phyloP scores from a whole-genome alignment of 37 sponge, comb jelly and placozoan species.

The Beroe ovata region DNA sequence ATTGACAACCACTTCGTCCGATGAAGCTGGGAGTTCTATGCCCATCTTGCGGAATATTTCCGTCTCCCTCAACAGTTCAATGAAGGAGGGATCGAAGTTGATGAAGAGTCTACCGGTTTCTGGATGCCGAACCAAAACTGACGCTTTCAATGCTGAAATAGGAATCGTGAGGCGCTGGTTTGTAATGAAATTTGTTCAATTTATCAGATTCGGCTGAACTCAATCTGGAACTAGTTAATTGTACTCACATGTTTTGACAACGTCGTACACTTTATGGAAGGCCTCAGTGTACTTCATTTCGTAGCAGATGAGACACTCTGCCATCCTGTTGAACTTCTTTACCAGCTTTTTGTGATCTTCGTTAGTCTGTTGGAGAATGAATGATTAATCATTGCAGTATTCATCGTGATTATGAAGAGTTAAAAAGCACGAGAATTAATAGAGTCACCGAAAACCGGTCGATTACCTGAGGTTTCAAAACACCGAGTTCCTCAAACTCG shows the following conservation, averaged over 20 bases:
- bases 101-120: slow-evolving; percentile 69
- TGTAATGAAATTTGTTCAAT: neutral
- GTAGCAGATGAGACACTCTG: slow-evolving; percentile 27
- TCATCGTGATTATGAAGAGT: too few relatives aligned
- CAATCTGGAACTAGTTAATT: neutral
- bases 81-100: slow-evolving; percentile 81
- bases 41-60: neutral
- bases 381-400: too few relatives aligned
- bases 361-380: too few relatives aligned
- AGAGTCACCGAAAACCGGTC: neutral
- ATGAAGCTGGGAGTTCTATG: slow-evolving; percentile 21
- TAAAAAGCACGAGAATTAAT: too few relatives aligned
- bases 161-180: neutral
- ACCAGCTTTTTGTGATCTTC: slow-evolving; percentile 22
- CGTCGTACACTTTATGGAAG: slow-evolving; percentile 35
- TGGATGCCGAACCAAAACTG: slow-evolving; percentile 71
- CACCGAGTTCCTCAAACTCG: slow-evolving; percentile 22
- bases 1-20: slow-evolving; percentile 41
- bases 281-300: slow-evolving; percentile 61
- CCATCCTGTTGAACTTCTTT: slow-evolving; percentile 82
- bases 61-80: slow-evolving; percentile 72
- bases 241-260: slow-evolving; percentile 49
- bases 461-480: slow-evolving; percentile 17
- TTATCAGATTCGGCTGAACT: neutral
- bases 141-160: slow-evolving; percentile 46